A percentile compares a stretch with the other conserved stretches of the same genome.
Evolutionary conservation across 2,888 invertebrate genomes (phyloP).

Genomic region (Himalopsyche kuldschensis): DNA sequence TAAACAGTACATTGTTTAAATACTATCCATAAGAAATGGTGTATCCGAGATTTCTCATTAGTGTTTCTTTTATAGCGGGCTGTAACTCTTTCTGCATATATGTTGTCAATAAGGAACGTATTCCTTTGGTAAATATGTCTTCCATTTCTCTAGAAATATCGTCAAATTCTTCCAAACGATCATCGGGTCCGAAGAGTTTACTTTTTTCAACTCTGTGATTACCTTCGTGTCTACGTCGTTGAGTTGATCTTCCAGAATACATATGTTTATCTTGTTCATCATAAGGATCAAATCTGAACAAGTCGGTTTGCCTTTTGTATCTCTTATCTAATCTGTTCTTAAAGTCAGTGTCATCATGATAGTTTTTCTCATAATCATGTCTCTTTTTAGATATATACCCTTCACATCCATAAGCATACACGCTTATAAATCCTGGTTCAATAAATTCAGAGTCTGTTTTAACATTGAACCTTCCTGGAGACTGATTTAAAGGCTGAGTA

Average conservation of each 20-base stretch:
- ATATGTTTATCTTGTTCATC: conserved; percentile 36
- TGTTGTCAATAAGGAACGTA: conserved; percentile 74
- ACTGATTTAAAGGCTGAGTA: conserved; percentile 70
- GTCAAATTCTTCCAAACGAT: conserved; percentile 63
- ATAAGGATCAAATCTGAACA: conserved; percentile 52
- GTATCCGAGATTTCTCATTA: conserved; percentile 87
- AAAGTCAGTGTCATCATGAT: conserved; percentile 20
- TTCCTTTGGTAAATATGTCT: conserved; percentile 81
- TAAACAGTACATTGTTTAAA: neutral
- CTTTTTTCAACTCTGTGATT: conserved; percentile 48
- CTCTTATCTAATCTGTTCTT: conserved; percentile 32
- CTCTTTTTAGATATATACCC: conserved; percentile 49
- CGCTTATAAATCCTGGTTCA: conserved; percentile 82
- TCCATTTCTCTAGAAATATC: conserved; percentile 80
- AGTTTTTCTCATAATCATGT: conserved; percentile 24
- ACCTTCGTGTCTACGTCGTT: conserved; percentile 12
- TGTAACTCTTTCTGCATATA: conserved; percentile 84
- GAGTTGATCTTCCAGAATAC: conserved; percentile 13
- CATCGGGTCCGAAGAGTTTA: conserved; percentile 56
- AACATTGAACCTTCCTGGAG: conserved; percentile 70
- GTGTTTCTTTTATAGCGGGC: conserved; percentile 81
- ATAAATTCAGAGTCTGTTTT: conserved; percentile 82
- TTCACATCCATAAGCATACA: conserved; percentile 82
- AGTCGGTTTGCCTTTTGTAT: conserved; percentile 46
- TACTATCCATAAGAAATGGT: conserved; percentile 78